phyloP scores from a whole-genome alignment of 2,113 vertebrate genomes.

The Marcusenius ussheri region DNA sequence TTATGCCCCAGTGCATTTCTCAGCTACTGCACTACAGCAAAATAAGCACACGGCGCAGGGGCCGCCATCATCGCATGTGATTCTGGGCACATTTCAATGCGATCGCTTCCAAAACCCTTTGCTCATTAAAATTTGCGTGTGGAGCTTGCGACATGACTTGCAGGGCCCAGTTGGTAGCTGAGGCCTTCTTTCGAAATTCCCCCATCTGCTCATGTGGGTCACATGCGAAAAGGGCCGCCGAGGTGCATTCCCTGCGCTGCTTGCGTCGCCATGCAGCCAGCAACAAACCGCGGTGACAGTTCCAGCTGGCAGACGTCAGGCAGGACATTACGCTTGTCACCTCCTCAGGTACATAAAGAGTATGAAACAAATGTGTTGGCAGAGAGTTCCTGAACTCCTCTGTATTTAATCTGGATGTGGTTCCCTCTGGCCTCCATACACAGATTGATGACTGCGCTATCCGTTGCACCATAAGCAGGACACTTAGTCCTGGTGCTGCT shows the following conservation, averaged over 20 bases:
- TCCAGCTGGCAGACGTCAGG: conserved; percentile 3
- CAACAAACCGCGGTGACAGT: background rate
- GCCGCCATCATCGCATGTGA: background rate
- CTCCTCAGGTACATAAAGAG: conserved; percentile 4
- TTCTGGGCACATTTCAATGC: background rate
- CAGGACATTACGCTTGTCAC: conserved; percentile 10
- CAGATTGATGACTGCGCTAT: conserved; percentile 18
- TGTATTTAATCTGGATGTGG: background rate
- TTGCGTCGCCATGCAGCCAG: background rate
- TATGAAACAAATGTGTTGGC: conserved; percentile 16
- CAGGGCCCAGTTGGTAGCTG: background rate
- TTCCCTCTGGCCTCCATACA: background rate
- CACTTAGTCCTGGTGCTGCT: background rate
- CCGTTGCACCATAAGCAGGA: background rate
- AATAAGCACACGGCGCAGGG: background rate
- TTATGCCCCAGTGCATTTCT: background rate
- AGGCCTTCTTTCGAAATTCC: background rate
- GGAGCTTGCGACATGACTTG: background rate
- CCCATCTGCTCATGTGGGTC: background rate
- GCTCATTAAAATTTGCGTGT: background rate
- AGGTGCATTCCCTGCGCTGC: background rate
- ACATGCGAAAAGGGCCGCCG: background rate
- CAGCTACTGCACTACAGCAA: background rate
- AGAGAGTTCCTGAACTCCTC: background rate
- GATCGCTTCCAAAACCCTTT: background rate